Base-by-base conservation (phyloP, 2,797 vertebrate species). In the Lutjanus campechanus region DNA sequence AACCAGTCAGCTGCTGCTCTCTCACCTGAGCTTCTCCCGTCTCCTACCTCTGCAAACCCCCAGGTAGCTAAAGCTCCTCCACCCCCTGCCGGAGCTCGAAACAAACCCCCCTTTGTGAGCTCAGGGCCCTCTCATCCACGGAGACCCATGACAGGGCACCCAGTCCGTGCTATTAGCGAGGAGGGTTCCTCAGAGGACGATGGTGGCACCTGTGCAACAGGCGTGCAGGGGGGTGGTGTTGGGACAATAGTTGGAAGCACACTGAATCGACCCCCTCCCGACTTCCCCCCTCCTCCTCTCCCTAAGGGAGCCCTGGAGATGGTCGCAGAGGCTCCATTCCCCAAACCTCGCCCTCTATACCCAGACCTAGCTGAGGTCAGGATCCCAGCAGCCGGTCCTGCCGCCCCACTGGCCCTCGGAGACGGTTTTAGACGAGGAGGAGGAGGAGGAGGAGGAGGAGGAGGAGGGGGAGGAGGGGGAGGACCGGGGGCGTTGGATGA, bases 211-310 rank as follows among this genome's bases (percentile, higher is more conserved):
- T 88, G 83, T 67, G 59, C 79, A 16, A 40, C 81, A 1, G 92
- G 73, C 25, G 78, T 67, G 8, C 90, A 86, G 43, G 87, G 81
- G 1, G 70, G 81, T 8, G 87, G 72, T 11, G 74, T 69, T 0
- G 79, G 51, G 50, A 58, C 72, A 25, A 69, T 80, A 3, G 79
- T 85, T 0, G 91, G 90, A 41, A 94, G 87, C 82, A 96, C 95
- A 0, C 90, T 97, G 40, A 98, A 97, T 43, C 94, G 97, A 29
- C 98, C 98, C 0, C 98, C 98, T 1, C 98, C 98, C 0, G 98
- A 99, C 84, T 99, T 98, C 73, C 98, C 98, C 0, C 98, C 98
- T 0, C 98, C 97, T 0, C 98, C 98, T 0, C 95, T 99, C 20
- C 98, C 98, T 0, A 97, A 97, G 73, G 95, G 93, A 0, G 96